Conservation (phyloP, 2,113 vertebrate genomes). For the Butastur rufipennis region DNA sequence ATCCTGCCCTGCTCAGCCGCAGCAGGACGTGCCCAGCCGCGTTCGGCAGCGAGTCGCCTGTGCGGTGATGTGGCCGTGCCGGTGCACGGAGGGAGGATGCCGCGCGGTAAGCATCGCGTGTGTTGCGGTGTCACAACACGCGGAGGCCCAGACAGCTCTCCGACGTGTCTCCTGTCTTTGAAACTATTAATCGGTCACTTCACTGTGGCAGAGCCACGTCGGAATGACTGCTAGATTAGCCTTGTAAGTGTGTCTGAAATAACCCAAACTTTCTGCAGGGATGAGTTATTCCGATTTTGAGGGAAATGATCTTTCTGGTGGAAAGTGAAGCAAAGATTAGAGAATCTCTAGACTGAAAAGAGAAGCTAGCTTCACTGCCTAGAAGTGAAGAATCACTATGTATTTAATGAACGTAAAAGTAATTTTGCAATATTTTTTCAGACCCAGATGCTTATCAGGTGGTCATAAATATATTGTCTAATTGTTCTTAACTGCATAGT, state of each 20-base stretch:
- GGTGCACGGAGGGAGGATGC: not conserved
- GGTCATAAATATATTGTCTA: not conserved
- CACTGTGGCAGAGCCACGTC: not conserved
- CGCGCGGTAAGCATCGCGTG: accelerated
- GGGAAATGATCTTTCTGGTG: not conserved
- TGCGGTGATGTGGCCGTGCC: not conserved
- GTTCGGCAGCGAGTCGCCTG: accelerated
- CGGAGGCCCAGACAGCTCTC: not conserved
- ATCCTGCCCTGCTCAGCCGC: accelerated
- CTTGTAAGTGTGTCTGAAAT: not conserved
- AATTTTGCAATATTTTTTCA: not conserved
- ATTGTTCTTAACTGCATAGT: not conserved
- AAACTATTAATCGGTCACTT: not conserved
- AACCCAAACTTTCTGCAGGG: not conserved
- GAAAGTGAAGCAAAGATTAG: not conserved
- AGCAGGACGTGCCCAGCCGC: accelerated
- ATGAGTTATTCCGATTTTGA: not conserved
- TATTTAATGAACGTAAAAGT: not conserved
- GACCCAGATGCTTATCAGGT: not conserved
- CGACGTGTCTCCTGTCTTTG: not conserved
- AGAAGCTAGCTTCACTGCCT: not conserved
- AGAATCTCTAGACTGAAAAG: not conserved
- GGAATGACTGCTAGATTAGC: not conserved
- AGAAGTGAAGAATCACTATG: not conserved
- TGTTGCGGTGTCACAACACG: accelerated